Base-by-base conservation (phyloP, 2,113 vertebrate genomes). In the Polypterus bichir region DNA sequence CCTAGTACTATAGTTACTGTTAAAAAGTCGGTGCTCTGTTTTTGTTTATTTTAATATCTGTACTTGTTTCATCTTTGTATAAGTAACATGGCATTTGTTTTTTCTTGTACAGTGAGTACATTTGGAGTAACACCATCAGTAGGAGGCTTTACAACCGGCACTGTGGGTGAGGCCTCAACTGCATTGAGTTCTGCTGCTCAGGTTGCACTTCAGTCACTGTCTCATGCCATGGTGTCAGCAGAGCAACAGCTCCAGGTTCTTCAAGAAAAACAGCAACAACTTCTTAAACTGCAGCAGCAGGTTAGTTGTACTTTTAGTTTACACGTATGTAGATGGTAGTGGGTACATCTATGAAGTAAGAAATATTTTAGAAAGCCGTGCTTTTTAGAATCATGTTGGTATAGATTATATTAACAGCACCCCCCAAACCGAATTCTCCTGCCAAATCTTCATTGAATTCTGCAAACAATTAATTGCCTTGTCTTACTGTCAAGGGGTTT, bases 281-380 rank as follows among this genome's bases (percentile, higher is more conserved):
- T 99, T 79, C 87, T 99, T 74, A 99, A 99, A 83, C 92, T 99
- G 81, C 96, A 99, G 85, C 95, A 99, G 82, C 96, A 99, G 96
- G 96, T 97, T 81, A 87, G 60, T 57, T n/a, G 27, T 27, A 27
- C 27, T 27, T 27, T 27, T 27, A 27, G 27, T 27, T 27, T 27
- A 27, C 27, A 27, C 27, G 27, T 27, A 27, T 27, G 27, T 27
- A 27, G 27, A 27, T 27, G 27, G 27, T 27, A 27, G 27, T 27
- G 27, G 27, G 27, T 27, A 27, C 27, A 27, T 27, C 27, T 27
- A 27, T 27, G 27, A 27, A 27, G 27, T 27, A 27, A 27, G 27
- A 27, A 27, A 27, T 27, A 27, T 27, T 27, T 27, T 27, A 27
- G 27, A 27, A 27, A 27, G 27, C 27, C 27, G 27, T 27, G 27